Base-by-base conservation (phyloP, 2,113 vertebrate species). In the Microcebus murinus region DNA sequence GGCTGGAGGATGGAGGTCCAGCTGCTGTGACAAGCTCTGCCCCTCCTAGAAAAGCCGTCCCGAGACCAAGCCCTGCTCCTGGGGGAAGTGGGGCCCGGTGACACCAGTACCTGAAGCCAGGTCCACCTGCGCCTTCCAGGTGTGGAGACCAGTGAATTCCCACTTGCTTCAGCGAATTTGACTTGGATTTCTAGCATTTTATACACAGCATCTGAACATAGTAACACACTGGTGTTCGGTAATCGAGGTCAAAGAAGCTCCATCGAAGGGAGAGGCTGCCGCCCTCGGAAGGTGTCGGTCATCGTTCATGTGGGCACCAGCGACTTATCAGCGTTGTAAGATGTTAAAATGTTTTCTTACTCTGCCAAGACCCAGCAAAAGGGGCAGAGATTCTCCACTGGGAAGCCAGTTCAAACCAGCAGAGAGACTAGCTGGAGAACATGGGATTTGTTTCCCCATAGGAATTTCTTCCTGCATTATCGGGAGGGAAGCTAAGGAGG, bases 391-490 rank as follows among this genome's bases (percentile, higher is more conserved):
- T 15, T 4, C 42, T 34, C 21, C 36, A 0, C 5, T 27, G 27
- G 13, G 52, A 84, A 25, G 57, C 11, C 20, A 1, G 12, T 36
- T 92, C 39, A 79, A 45, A 55, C 4, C 65, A 48, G 29, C 73
- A 52, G 55, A 14, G 42, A 18, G 4, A 18, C 45, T 31, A 70
- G 63, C 7, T 4, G 39, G 61, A 48, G 34, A 57, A 18, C 1
- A 3, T 45, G 73, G 55, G 57, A 15, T 18, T 18, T 0, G 9
- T n/a, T 70, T 6, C 15, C 15, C 25, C 27, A 17, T n/a, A 6
- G 17, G 36, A 68, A 6, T 21, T 42, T 36, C 4, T 4, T 76
- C 13, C 1, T 0, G 0, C 15, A 0, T 27, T 34, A 0, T 9
- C 3, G 5, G 13, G 23, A 25, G 15, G 21, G 61, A 25, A 25